These are phyloP conservation scores for Paracanthobrama guichenoti DNA, from an alignment of 2,113 vertebrate genomes.

Conservation along the genomic window DNA sequence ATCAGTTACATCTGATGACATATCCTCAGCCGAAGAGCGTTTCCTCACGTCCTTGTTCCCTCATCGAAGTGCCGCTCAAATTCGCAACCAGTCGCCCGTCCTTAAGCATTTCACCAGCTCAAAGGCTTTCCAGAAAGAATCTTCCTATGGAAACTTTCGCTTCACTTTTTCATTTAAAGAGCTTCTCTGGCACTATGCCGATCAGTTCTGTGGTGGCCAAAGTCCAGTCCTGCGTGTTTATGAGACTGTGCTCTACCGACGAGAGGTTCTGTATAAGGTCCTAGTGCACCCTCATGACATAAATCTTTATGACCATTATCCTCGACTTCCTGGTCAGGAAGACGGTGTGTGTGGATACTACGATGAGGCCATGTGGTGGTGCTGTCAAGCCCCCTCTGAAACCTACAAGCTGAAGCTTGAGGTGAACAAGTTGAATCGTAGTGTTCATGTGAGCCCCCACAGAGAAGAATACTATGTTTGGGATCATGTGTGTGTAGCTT, in stretches of 20 bases:
- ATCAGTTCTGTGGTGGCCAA: neutral
- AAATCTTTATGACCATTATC: neutral
- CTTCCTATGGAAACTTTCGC: constrained; percentile 49
- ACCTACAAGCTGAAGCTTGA: neutral
- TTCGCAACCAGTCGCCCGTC: neutral
- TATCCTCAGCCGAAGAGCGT: neutral
- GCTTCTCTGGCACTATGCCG: constrained; percentile 26
- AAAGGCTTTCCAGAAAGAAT: constrained; percentile 33
- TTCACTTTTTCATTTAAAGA: constrained; percentile 32
- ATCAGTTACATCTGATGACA: constrained; percentile 1
- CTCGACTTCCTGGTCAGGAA: constrained; percentile 6
- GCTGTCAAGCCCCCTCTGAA: constrained; percentile 47
- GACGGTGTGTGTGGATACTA: constrained; percentile 18
- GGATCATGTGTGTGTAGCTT: constrained; percentile 45
- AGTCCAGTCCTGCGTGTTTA: constrained; percentile 38
- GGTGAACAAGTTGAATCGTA: neutral
- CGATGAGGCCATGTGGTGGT: neutral
- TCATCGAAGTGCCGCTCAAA: neutral
- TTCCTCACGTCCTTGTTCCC: neutral
- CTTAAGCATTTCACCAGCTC: constrained; percentile 35
- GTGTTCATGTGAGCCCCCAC: neutral
- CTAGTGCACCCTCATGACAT: constrained; percentile 43
- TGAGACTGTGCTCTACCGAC: neutral
- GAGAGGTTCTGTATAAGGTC: constrained; percentile 31
- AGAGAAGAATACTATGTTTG: constrained; percentile 28